phyloP scores from a whole-genome alignment of 2,797 vertebrate species.

The Philypnodon macrostomus region DNA sequence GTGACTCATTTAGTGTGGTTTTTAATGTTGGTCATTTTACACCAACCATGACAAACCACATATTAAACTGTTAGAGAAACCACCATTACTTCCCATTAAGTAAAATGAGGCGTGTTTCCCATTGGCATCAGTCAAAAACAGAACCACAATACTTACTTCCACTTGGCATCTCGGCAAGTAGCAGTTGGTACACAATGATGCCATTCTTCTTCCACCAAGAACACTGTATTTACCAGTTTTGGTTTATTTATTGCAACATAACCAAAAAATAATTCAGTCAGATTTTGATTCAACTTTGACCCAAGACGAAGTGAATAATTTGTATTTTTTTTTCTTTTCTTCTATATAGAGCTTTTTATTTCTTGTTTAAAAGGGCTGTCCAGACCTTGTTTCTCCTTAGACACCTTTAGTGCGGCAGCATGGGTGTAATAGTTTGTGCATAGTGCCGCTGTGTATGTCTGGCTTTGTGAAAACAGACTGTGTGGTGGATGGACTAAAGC shows the following conservation, averaged over 20 bases:
- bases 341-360: conserved; percentile 16
- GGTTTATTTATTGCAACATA: too few species aligned
- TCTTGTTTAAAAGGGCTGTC: conserved; percentile 6
- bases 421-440: conserved; percentile 23
- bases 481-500: conserved; percentile 44
- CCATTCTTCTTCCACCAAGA: too few species aligned
- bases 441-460: conserved; percentile 32
- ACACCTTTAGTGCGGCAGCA: conserved; percentile 19
- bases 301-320: conserved; percentile 12
- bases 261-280: too few species aligned
- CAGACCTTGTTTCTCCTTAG: conserved; percentile 5
- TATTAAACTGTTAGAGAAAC: neutral
- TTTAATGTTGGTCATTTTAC: neutral
- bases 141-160: neutral
- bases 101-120: neutral
- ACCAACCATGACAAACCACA: conserved; percentile 1
- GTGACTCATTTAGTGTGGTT: conserved; percentile 7
- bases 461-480: conserved; percentile 41
- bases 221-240: too few species aligned
- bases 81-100: neutral
- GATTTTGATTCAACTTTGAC: too few species aligned
- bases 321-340: conserved; percentile 9
- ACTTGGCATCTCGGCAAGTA: neutral
- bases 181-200: too few species aligned
- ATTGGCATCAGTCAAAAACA: neutral